phyloP scores from a whole-genome alignment of 2,888 invertebrate species.

The Metellina segmentata region DNA sequence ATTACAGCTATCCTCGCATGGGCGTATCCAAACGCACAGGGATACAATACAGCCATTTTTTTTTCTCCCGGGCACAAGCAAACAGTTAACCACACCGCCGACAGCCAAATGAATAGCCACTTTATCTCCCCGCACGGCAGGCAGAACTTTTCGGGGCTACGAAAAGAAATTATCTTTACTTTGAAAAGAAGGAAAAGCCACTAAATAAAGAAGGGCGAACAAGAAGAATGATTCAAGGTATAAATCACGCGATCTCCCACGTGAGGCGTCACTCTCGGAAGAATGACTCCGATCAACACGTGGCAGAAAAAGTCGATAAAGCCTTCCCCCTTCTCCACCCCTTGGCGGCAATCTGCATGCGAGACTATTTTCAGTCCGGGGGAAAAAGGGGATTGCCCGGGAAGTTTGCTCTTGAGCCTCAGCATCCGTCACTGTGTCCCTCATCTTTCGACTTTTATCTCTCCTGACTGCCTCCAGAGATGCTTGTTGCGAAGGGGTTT shows the following conservation, averaged over 20 bases:
- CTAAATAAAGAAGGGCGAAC: conserved; percentile 38
- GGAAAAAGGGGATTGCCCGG: conserved; percentile 8
- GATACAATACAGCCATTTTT: neutral
- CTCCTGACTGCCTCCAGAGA: conserved; percentile 4
- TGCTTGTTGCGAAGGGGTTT: neutral
- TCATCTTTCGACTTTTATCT: neutral
- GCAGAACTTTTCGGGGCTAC: neutral
- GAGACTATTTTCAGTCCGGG: conserved; percentile 44
- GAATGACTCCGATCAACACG: conserved; percentile 63
- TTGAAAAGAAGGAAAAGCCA: conserved; percentile 4
- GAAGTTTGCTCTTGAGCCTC: conserved; percentile 50
- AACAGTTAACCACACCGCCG: conserved; percentile 19
- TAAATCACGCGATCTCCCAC: conserved; percentile 64
- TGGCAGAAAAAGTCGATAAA: conserved; percentile 61
- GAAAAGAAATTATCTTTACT: conserved; percentile 1
- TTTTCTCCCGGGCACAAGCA: neutral
- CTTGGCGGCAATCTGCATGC: conserved; percentile 57
- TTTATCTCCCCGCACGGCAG: conserved; percentile 11
- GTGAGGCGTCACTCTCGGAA: conserved; percentile 44
- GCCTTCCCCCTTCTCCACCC: conserved; percentile 7
- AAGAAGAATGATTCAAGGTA: conserved; percentile 55
- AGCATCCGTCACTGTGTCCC: conserved; percentile 39
- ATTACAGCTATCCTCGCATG: too few relatives aligned
- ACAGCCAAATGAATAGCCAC: conserved; percentile 27
- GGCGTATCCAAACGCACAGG: too few relatives aligned